Evolutionary conservation across 1,140 invertebrate genomes (phyloP), one percentile per base, ranked within the genome.

Genomic region (Drosophila punjabiensis): DNA sequence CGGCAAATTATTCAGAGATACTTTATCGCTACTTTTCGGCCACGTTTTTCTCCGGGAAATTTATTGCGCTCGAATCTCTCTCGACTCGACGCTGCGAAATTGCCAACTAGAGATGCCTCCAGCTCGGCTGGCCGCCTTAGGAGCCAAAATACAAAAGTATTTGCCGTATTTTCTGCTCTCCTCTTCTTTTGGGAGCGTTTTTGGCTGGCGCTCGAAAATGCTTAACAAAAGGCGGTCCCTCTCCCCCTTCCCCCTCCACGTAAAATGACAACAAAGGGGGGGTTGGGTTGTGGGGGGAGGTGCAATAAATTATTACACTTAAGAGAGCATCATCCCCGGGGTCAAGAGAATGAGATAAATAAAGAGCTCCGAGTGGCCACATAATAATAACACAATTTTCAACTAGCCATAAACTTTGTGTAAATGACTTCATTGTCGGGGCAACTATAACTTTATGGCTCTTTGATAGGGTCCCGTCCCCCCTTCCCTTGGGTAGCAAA

Each of bases 61-160:
- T 55, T 60, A 66, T 68, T 68, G 75, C 70, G 70, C 70, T 74
- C 47, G 37, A 74, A 74, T 77, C 76, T 78, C 76, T 78, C 76
- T 77, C 75, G 75, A 77, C 76, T 62, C 76, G 64, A 52, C 76
- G 76, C 76, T 78, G 76, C 58, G 76, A 56, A 78, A 56, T 78
- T 78, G 65, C 75, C 76, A 78, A 78, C 76, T 78, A 78, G 76
- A 68, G 65, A 69, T 78, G 76, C 76, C 76, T 74, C 70, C 70
- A 73, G 55, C 50, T 71, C 35, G 30, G 73, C 28, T 55, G 62
- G 63, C 56, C 50, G 55, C 74, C 74, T 77, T 67, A 77, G 74
- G 71, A 77, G 71, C 74, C 76, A 78, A 55, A 73, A 62, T 20
- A 77, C 43, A 78, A 59, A 60, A 68, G 55, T 45, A 62, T 69